Conservation (phyloP, 2,888 invertebrate species). For the Thereva unica region DNA sequence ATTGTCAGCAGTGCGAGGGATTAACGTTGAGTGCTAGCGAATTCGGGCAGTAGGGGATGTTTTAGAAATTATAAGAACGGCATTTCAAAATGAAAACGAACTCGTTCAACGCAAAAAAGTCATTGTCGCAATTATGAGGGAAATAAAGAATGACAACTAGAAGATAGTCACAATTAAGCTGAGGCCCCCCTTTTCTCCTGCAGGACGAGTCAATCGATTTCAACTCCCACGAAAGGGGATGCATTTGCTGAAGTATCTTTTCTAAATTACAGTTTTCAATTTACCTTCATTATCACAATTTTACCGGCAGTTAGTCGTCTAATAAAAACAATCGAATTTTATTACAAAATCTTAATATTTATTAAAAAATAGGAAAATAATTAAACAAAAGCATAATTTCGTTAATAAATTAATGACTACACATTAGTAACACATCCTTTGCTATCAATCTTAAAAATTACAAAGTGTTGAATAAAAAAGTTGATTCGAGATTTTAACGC, state of each 20-base stretch:
- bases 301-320: not conserved
- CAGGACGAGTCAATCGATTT: too few relatives aligned
- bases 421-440: constrained; percentile 42
- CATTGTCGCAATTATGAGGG: constrained; percentile 18
- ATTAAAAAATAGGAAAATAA: constrained; percentile 25
- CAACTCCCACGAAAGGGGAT: too few relatives aligned
- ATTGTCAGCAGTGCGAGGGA: constrained; percentile 7
- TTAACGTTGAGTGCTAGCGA: not conserved
- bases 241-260: too few relatives aligned
- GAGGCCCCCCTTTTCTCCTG: not conserved
- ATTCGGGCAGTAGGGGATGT: not conserved
- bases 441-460: constrained; percentile 29
- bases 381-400: constrained; percentile 25
- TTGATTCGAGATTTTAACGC: not conserved
- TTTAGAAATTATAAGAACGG: not conserved
- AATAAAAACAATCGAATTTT: not conserved
- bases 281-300: not conserved
- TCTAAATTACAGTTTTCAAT: too few relatives aligned
- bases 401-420: constrained; percentile 37
- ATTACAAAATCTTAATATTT: constrained; percentile 23
- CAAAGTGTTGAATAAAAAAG: constrained; percentile 4
- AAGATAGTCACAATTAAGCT: constrained; percentile 41
- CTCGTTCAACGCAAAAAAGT: not conserved
- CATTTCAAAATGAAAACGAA: constrained; percentile 1
- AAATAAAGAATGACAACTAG: constrained; percentile 39